phyloP scores from a whole-genome alignment of 2,888 invertebrate species.

The Acronicta leporina region DNA sequence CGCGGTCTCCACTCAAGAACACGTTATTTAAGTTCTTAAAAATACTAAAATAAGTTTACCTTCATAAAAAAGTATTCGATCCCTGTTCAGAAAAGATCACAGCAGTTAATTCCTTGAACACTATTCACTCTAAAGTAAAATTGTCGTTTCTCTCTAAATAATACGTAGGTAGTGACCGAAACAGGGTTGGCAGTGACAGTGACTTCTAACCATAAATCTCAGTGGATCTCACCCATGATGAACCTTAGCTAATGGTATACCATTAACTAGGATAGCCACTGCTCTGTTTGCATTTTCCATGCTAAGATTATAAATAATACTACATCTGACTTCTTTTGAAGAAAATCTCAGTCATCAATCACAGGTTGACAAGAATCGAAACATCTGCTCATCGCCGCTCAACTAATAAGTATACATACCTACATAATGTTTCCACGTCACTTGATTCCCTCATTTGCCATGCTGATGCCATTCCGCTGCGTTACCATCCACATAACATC shows the following conservation, averaged over 20 bases:
- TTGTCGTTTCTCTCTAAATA: not conserved
- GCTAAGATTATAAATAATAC: constrained; percentile 13
- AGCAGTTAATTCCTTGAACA: too few species aligned
- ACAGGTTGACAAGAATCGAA: constrained; percentile 2
- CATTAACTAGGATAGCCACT: constrained; percentile 22
- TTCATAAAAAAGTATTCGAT: too few species aligned
- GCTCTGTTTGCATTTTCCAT: too few species aligned
- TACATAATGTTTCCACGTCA: constrained; percentile 62
- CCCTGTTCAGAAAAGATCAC: too few species aligned
- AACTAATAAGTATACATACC: constrained; percentile 37
- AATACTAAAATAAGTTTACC: too few species aligned
- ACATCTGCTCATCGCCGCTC: constrained; percentile 22
- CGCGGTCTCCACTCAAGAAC: too few species aligned
- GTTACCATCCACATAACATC: constrained; percentile 17
- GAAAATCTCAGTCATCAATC: too few species aligned
- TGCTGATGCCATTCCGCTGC: constrained; percentile 53
- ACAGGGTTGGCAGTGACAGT: constrained; percentile 3
- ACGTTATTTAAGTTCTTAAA: too few species aligned
- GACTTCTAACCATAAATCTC: constrained; percentile 22
- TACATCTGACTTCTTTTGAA: too few species aligned
- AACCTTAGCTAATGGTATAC: too few species aligned
- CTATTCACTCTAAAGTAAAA: too few species aligned
- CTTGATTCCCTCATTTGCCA: constrained; percentile 64
- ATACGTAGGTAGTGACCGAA: too few species aligned
- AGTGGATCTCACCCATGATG: constrained; percentile 22